These are phyloP conservation scores for Holcopasites calliopsidis DNA, from an alignment of 1,140 invertebrate genomes.

Conservation along the genomic window DNA sequence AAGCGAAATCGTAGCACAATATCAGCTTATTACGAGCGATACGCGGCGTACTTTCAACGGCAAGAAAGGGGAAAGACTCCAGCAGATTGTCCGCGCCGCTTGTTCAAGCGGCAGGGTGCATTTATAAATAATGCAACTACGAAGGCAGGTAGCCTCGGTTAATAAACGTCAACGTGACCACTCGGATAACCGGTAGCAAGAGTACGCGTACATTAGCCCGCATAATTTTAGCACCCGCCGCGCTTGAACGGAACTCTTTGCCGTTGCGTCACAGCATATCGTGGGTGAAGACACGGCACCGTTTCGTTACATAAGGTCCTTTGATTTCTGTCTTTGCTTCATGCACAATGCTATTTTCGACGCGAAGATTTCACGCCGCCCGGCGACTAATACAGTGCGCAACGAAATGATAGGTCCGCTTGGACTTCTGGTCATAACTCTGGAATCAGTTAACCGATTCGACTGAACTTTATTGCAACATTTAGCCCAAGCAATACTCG, in stretches of 20 bases:
- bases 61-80: background rate
- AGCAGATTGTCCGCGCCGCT: background rate
- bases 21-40: background rate
- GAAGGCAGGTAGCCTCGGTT: constrained; percentile 2
- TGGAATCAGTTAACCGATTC: too few relatives aligned
- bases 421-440: too few relatives aligned
- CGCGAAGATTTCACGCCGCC: background rate
- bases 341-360: constrained; percentile 23
- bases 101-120: background rate
- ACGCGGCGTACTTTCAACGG: background rate
- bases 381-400: too few relatives aligned
- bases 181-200: constrained; percentile 25
- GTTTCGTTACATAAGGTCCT: constrained; percentile 59
- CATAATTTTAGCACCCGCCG: constrained; percentile 61
- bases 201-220: constrained; percentile 41
- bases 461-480: too few relatives aligned
- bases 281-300: constrained; percentile 57
- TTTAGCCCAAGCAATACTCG: too few relatives aligned
- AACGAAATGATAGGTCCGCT: too few relatives aligned
- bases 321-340: constrained; percentile 29
- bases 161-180: constrained; percentile 10
- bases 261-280: constrained; percentile 49
- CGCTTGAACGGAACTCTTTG: constrained; percentile 50
- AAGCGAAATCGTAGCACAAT: background rate
- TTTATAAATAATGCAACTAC: constrained; percentile 30